Evolutionary conservation across 2,113 vertebrate genomes (phyloP).

Genomic region (Aspidoscelis tigris): DNA sequence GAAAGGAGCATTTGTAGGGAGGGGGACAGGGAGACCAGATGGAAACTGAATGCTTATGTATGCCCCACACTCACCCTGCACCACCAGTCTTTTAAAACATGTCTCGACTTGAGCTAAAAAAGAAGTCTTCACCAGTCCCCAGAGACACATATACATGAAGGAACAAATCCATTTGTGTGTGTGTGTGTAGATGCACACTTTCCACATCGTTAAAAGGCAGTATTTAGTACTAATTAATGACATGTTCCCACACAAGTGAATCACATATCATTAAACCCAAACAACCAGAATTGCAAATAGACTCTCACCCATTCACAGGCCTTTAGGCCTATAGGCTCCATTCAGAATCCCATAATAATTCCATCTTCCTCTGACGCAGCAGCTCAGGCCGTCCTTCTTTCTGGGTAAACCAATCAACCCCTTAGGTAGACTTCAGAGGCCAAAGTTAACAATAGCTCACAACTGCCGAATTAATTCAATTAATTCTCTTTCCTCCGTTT

Average conservation of each 20-base stretch:
- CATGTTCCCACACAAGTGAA: slow-evolving; percentile 5
- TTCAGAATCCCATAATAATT: slow-evolving; percentile 13
- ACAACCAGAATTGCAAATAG: not conserved
- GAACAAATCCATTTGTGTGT: not conserved
- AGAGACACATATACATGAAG: not conserved
- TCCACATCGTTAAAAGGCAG: not conserved
- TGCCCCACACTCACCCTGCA: not conserved
- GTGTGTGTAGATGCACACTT: too few species aligned
- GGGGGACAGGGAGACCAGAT: not conserved
- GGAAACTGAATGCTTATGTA: not conserved
- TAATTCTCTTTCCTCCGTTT: not conserved
- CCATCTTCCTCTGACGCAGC: not conserved
- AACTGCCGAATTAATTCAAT: slow-evolving; percentile 12
- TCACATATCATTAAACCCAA: not conserved
- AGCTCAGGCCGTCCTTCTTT: not conserved
- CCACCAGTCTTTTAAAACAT: not conserved
- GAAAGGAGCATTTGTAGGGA: not conserved
- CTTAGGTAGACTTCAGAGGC: slow-evolving; percentile 6
- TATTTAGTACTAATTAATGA: not conserved
- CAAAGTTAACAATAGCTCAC: not conserved
- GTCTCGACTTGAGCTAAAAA: not conserved
- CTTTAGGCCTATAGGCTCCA: not conserved
- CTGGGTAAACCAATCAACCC: not conserved
- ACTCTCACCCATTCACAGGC: not conserved
- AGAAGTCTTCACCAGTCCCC: not conserved